Percentiles rank a stretch among this genome's conserved stretches.
Conservation (phyloP, 2,888 invertebrate genomes). For the Ormyrus thymus region DNA sequence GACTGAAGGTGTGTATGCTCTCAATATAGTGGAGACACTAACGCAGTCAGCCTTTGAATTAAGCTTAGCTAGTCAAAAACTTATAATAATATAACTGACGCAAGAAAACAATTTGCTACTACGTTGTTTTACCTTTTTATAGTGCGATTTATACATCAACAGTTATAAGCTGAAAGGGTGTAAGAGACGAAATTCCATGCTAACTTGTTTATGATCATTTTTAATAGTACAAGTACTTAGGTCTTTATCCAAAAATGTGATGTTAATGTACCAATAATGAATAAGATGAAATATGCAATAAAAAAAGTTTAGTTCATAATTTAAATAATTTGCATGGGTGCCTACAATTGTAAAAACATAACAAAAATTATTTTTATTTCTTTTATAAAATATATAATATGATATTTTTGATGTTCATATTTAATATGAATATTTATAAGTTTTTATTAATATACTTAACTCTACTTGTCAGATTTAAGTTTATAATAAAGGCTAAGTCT, state of each 20-base stretch:
- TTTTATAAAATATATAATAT: neutral
- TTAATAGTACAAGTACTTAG: no score
- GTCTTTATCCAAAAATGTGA: no score
- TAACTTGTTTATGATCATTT: neutral
- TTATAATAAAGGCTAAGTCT: neutral
- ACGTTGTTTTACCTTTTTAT: conserved; percentile 32
- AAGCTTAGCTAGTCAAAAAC: conserved; percentile 42
- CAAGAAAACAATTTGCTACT: conserved; percentile 48
- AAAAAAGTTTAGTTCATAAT: no score
- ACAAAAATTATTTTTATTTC: neutral
- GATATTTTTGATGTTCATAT: no score
- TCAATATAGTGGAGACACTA: conserved; percentile 31
- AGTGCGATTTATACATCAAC: conserved; percentile 47
- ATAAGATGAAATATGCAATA: no score
- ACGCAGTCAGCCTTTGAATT: conserved; percentile 34
- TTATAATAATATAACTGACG: conserved; percentile 49
- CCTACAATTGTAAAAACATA: neutral
- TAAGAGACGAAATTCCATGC: conserved; percentile 11
- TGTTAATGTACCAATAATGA: no score
- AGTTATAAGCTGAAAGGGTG: conserved; percentile 55
- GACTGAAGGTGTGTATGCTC: conserved; percentile 32
- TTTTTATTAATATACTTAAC: no score
- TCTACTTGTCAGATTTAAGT: no score
- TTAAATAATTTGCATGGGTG: no score
- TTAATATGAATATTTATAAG: no score